Percentiles rank a stretch among this genome's conserved stretches.
These are phyloP conservation scores for Tetraodon nigroviridis DNA, from an alignment of 2,113 vertebrate genomes.

Conservation along the genomic window DNA sequence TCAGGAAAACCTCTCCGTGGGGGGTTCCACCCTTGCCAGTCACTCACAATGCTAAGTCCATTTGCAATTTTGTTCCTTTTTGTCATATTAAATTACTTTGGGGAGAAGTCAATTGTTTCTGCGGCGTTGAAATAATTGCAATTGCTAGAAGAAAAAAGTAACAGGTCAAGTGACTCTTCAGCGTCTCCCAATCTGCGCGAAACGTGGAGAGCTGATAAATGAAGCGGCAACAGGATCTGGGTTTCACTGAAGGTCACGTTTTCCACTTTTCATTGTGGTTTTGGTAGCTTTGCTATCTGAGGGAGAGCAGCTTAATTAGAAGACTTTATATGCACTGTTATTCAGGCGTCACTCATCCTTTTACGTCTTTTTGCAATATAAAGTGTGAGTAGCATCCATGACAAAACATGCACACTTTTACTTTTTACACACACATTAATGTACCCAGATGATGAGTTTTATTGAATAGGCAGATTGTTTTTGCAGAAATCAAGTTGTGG, in stretches of 20 bases:
- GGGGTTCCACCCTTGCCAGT: constrained; percentile 34
- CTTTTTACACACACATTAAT: too few species aligned
- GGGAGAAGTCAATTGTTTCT: constrained; percentile 44
- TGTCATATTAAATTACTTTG: constrained; percentile 66
- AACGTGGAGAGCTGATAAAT: constrained; percentile 14
- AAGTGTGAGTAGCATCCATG: too few species aligned
- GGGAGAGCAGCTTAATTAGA: too few species aligned
- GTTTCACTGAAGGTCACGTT: constrained; percentile 1
- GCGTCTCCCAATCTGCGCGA: constrained; percentile 1
- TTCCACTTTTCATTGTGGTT: background rate
- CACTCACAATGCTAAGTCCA: constrained; percentile 28
- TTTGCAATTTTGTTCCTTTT: constrained; percentile 52
- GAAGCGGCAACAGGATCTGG: background rate
- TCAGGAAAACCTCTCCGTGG: constrained; percentile 23
- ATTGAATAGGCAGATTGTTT: too few species aligned
- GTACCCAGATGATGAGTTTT: too few species aligned
- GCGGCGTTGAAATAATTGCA: constrained; percentile 49
- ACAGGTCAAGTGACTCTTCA: background rate
- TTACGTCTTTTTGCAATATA: too few species aligned
- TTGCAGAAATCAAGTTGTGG: too few species aligned
- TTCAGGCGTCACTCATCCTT: too few species aligned
- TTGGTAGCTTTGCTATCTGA: too few species aligned
- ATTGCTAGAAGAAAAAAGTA: constrained; percentile 20
- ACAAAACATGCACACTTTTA: too few species aligned
- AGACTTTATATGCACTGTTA: too few species aligned